Conservation (phyloP, 2,113 vertebrate genomes). For the Mus musculus region DNA sequence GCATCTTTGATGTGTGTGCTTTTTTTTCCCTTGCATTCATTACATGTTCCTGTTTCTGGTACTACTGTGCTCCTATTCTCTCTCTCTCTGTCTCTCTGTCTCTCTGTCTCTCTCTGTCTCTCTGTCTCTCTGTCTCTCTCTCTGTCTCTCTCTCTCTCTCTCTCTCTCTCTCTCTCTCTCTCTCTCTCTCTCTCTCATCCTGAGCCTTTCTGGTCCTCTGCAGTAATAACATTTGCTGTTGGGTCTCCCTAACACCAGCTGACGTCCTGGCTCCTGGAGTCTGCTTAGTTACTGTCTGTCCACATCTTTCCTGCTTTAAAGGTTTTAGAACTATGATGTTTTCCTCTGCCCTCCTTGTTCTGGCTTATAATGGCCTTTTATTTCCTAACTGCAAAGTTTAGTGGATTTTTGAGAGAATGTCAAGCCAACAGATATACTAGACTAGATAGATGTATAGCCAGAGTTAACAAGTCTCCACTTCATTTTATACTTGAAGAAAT, state of each 20-base stretch:
- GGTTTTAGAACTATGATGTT: background rate
- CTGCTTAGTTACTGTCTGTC: background rate
- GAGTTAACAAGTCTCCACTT: background rate
- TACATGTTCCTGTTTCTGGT: background rate
- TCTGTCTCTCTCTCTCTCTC: background rate
- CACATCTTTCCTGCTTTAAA: background rate
- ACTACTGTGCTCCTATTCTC: background rate
- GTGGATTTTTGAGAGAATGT: background rate
- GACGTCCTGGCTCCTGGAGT: background rate
- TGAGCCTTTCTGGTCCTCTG: background rate
- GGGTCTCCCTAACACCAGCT: background rate
- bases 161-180: background rate
- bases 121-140: no score
- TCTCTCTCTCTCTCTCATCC: background rate
- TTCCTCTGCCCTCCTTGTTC: background rate
- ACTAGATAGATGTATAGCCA: background rate
- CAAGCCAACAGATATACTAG: background rate
- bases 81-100: background rate
- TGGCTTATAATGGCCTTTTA: background rate
- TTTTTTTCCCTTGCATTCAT: background rate
- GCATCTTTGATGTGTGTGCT: background rate
- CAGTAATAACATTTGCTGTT: background rate
- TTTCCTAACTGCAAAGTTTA: background rate
- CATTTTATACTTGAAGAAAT: constrained; percentile 15
- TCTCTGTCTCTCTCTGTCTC: no score